Conservation (phyloP, 1,140 invertebrate species). For the Charaxes varanes region DNA sequence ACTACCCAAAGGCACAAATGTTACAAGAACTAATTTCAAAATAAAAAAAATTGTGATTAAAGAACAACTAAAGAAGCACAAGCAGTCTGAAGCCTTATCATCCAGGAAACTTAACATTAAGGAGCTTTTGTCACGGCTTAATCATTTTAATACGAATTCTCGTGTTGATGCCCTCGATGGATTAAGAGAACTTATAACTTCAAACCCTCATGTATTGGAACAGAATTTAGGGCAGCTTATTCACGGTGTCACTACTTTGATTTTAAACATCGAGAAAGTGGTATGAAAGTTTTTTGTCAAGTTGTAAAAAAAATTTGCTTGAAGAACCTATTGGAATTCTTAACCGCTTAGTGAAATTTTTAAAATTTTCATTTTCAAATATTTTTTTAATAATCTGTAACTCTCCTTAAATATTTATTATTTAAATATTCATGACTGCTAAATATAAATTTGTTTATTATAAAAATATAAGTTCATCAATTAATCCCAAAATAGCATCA, state of each 20-base stretch:
- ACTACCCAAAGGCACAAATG: conserved; percentile 86
- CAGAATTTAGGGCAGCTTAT: conserved; percentile 80
- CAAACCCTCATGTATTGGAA: conserved; percentile 73
- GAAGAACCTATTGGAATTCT: too few relatives aligned
- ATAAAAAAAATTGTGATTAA: conserved; percentile 88
- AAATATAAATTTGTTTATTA: too few relatives aligned
- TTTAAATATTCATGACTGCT: too few relatives aligned
- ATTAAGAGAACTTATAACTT: conserved; percentile 80
- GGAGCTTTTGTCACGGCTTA: conserved; percentile 83
- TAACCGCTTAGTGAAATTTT: too few relatives aligned
- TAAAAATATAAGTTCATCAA: too few relatives aligned
- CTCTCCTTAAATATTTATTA: too few relatives aligned
- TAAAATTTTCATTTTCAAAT: background rate
- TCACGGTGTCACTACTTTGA: conserved; percentile 79
- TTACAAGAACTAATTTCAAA: conserved; percentile 91
- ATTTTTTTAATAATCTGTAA: too few relatives aligned
- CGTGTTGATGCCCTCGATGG: conserved; percentile 82
- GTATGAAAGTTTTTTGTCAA: too few relatives aligned
- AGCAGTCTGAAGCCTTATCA: conserved; percentile 77
- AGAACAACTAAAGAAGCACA: conserved; percentile 82
- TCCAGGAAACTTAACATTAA: conserved; percentile 84
- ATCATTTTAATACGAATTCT: conserved; percentile 85
- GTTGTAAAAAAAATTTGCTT: too few relatives aligned
- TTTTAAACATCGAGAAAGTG: conserved; percentile 81
- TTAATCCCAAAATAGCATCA: too few relatives aligned